These are phyloP conservation scores for Burhinus oedicnemus DNA, from an alignment of 2,113 vertebrate genomes.

Conservation along the genomic window DNA sequence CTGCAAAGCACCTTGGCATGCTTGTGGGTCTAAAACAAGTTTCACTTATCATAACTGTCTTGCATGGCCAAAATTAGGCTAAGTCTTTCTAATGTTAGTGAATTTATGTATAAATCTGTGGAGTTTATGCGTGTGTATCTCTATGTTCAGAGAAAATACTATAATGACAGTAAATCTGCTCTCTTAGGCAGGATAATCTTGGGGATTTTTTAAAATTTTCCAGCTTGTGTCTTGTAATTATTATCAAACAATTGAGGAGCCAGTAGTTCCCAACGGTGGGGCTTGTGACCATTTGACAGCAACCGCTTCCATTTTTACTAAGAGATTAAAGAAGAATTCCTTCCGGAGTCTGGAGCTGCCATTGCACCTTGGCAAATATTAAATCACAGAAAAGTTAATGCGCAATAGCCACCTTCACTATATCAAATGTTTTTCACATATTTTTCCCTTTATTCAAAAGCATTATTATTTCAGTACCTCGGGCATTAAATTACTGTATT, in stretches of 20 bases:
- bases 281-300: not conserved
- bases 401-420: not conserved
- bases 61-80: not conserved
- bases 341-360: not conserved
- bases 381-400: not conserved
- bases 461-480: conserved; percentile 28
- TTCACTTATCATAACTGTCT: not conserved
- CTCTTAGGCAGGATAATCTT: not conserved
- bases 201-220: not conserved
- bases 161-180: not conserved
- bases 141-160: not conserved
- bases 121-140: not conserved
- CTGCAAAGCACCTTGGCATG: not conserved
- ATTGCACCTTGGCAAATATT: not conserved
- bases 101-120: not conserved
- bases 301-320: not conserved
- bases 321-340: not conserved
- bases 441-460: not conserved
- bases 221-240: not conserved
- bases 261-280: not conserved
- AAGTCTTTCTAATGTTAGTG: not conserved
- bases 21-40: not conserved
- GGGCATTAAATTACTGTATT: conserved; percentile 11
- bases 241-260: not conserved
- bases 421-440: not conserved